Conservation (phyloP, 2,888 invertebrate species). For the Rhorus exstirpatorius region DNA sequence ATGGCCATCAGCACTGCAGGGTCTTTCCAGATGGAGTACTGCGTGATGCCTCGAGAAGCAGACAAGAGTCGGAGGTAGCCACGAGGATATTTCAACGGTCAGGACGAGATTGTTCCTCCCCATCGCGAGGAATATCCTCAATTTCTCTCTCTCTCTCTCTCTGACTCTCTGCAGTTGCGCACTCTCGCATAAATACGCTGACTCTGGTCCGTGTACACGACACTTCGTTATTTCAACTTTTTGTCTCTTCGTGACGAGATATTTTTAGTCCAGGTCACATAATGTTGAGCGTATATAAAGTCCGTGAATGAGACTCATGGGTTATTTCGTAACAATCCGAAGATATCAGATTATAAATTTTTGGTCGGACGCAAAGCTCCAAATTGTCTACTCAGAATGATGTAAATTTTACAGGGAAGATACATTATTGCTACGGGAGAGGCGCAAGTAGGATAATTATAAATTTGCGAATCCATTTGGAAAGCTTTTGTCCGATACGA, state of each 20-base stretch:
- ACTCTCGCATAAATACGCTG: conserved; percentile 18
- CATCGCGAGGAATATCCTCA: conserved; percentile 51
- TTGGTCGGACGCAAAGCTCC: no score
- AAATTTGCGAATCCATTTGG: conserved; percentile 13
- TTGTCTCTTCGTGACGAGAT: background rate
- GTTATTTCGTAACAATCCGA: background rate
- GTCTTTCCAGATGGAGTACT: conserved; percentile 43
- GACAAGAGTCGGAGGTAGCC: conserved; percentile 26
- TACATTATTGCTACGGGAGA: background rate
- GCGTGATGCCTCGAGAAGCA: conserved; percentile 52
- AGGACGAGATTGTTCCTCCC: conserved; percentile 42
- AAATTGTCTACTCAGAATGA: background rate
- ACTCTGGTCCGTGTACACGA: background rate
- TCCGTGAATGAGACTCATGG: background rate
- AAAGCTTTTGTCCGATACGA: conserved; percentile 40
- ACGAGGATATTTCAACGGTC: conserved; percentile 59
- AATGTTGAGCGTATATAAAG: background rate
- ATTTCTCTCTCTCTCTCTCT: conserved; percentile 42
- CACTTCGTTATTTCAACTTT: background rate
- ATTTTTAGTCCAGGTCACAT: background rate
- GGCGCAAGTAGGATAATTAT: conserved; percentile 48
- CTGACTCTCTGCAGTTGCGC: conserved; percentile 17
- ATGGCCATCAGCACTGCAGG: conserved; percentile 46
- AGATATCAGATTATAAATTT: background rate
- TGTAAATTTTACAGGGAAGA: conserved; percentile 6